Percentiles rank a stretch among this genome's conserved stretches.
Conservation (phyloP, 2,113 vertebrate genomes). For the Synodontis membranacea region DNA sequence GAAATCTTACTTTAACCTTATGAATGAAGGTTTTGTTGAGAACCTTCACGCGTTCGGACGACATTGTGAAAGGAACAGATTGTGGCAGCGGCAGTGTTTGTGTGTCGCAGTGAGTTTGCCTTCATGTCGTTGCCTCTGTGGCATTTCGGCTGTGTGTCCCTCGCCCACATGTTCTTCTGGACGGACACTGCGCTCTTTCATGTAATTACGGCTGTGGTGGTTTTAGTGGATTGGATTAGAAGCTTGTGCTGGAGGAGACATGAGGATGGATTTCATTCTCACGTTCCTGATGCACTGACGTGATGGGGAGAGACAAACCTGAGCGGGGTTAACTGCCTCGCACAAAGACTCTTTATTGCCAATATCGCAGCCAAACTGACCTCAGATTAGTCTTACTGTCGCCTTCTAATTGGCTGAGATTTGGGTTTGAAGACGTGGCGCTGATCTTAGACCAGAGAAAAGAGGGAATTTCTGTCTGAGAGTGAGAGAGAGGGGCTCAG, state of each 20-base stretch:
- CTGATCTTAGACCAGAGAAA: background rate
- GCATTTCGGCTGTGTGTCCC: background rate
- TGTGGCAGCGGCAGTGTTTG: constrained; percentile 11
- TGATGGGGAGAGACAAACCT: constrained; percentile 33
- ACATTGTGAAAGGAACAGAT: background rate
- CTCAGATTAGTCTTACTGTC: background rate
- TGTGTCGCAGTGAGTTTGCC: constrained; percentile 25
- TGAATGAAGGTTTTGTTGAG: background rate
- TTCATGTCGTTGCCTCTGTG: constrained; percentile 25
- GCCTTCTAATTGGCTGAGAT: too few relatives aligned
- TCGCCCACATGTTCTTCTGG: background rate
- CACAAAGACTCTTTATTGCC: background rate
- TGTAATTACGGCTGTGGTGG: background rate
- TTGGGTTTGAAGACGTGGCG: background rate
- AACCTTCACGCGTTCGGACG: background rate
- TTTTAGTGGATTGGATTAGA: constrained; percentile 18
- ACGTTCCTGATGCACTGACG: background rate
- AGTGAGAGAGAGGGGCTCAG: background rate
- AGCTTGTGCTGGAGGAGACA: background rate
- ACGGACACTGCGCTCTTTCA: background rate
- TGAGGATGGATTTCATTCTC: background rate
- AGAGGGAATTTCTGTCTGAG: background rate
- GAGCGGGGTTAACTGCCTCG: background rate
- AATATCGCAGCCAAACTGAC: background rate
- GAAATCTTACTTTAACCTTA: background rate